Evolutionary conservation across 2,888 invertebrate genomes (phyloP).

Genomic region (Tenthredo notha): DNA sequence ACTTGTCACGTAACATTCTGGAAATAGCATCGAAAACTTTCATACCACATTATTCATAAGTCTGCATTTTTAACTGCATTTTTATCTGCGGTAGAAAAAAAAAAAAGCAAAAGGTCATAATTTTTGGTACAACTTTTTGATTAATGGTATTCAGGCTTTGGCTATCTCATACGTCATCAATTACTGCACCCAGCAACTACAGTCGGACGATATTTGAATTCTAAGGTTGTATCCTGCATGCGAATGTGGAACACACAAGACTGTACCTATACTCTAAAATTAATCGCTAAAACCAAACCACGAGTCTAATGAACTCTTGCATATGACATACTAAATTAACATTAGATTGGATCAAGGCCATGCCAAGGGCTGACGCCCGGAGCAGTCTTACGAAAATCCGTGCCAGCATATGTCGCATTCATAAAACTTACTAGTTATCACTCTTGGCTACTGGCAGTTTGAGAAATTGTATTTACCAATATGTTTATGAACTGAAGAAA

Average conservation of each 20-base stretch:
- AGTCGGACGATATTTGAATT: neutral
- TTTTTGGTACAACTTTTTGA: neutral
- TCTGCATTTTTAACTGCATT: neutral
- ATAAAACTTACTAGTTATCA: neutral
- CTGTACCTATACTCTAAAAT: neutral
- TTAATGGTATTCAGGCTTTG: neutral
- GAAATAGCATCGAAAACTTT: slow-evolving; percentile 30
- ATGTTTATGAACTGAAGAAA: neutral
- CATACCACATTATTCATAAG: neutral
- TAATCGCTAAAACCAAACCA: slow-evolving; percentile 13
- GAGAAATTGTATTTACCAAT: neutral
- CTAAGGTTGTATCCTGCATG: slow-evolving; percentile 1
- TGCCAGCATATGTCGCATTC: neutral
- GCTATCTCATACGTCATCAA: neutral
- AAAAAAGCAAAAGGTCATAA: neutral
- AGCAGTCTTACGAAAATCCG: slow-evolving; percentile 16
- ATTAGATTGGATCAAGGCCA: slow-evolving; percentile 34
- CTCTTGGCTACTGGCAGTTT: neutral
- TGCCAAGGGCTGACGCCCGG: slow-evolving; percentile 2
- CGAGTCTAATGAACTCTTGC: slow-evolving; percentile 31
- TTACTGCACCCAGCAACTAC: slow-evolving; percentile 12
- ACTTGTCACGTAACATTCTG: slow-evolving; percentile 45
- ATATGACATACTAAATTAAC: slow-evolving; percentile 3
- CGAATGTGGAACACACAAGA: neutral
- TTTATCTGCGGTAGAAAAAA: neutral